Evolutionary conservation across 1,140 invertebrate species (phyloP), one percentile per base, ranked within the genome.

Genomic region (Neodiprion lecontei): DNA sequence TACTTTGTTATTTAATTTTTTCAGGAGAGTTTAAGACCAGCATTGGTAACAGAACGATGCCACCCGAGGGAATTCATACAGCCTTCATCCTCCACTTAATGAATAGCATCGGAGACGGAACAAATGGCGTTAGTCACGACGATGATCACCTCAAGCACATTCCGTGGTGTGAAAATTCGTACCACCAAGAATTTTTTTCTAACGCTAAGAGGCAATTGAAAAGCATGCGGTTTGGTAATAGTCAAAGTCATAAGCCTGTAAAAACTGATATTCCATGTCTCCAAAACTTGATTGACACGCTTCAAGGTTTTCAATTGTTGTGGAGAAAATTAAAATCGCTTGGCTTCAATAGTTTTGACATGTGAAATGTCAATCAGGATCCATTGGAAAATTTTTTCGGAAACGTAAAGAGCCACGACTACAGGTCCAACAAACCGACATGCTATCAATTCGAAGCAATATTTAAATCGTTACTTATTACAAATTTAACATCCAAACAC

Each of bases 351-450:
- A 75, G 68, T 75, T 67, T 77, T 11, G 73, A 28, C n/a, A n/a
- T 65, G 1, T 66, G 71, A 73, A 72, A 73, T 67, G 40, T 77
- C 5, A 77, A 77, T 67, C 74, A 77, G 66, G 76, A 77, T 70
- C 71, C 76, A 7, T 28, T 77, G 47, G 74, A 75, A 73, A 77
- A 77, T 65, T 75, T 75, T 70, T 77, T 77, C 73, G 74, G 76
- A 7, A 72, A 40, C 9, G 70, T 77, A 17, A 14, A 74, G 49
- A 75, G 71, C 28, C 74, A 75, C 50, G 76, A 74, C 9, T 53
- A 69, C 50, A 23, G 74, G 65, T 75, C 75, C 71, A 48, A 73
- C 14, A 77, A 77, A 67, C 76, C 76, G 1, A 53, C 50, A 14
- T 53, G 50, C 50, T 10, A 14, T 14, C 50, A 53, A 53, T 53